phyloP scores from a whole-genome alignment of 2,888 invertebrate genomes.

The Buathra laborator region DNA sequence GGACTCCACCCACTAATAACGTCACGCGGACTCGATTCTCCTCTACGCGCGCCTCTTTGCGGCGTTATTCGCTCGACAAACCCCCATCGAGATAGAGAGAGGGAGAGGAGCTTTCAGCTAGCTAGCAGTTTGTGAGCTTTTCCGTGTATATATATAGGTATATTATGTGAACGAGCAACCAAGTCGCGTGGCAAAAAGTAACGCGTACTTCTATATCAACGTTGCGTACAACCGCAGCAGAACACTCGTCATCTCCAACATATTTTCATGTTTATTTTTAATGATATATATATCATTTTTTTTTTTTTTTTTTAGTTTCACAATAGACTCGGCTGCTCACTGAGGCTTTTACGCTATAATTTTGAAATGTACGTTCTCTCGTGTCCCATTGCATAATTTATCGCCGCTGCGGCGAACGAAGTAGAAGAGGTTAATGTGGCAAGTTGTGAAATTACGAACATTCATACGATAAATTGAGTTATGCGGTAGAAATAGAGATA shows the following conservation, averaged over 20 bases:
- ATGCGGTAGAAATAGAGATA: not conserved
- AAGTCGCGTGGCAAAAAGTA: conserved; percentile 18
- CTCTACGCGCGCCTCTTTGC: conserved; percentile 24
- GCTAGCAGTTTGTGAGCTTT: conserved; percentile 22
- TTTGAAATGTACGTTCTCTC: conserved; percentile 4
- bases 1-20: conserved; percentile 43
- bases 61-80: conserved; percentile 48
- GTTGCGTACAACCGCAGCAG: not conserved
- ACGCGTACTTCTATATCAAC: not conserved
- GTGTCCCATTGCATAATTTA: not conserved
- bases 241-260: conserved; percentile 1
- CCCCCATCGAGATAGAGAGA: conserved; percentile 14
- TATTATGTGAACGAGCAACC: not conserved
- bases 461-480: not conserved
- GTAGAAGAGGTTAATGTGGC: not conserved
- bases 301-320: not conserved
- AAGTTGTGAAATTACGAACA: conserved; percentile 1
- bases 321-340: not conserved
- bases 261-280: conserved; percentile 18
- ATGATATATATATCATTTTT: no score
- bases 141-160: not conserved
- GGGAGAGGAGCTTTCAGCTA: conserved; percentile 42
- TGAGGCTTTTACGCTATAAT: not conserved
- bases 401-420: not conserved
- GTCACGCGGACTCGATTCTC: conserved; percentile 27